These are phyloP conservation scores for Sarcophaga variegata DNA, from an alignment of 2,888 invertebrate genomes.

Conservation along the genomic window DNA sequence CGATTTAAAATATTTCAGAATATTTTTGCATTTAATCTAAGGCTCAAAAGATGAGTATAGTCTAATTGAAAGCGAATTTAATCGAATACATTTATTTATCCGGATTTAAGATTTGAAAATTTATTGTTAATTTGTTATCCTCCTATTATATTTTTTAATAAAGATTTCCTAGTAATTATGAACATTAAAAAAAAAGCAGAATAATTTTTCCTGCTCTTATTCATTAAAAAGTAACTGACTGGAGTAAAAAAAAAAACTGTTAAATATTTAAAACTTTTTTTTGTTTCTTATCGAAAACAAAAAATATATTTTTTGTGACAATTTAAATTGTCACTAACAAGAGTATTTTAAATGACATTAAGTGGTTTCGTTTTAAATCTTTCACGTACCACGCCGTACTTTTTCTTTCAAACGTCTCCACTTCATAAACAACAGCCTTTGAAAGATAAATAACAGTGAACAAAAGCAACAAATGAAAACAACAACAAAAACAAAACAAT, in stretches of 20 bases:
- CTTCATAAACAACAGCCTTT: slow-evolving; percentile 38
- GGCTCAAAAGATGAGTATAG: too few species aligned
- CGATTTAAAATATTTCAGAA: too few species aligned
- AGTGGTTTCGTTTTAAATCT: slow-evolving; percentile 82
- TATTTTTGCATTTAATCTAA: too few species aligned
- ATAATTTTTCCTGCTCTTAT: too few species aligned
- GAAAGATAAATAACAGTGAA: slow-evolving; percentile 61
- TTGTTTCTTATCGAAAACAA: not conserved
- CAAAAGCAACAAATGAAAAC: slow-evolving; percentile 63
- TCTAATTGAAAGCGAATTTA: too few species aligned
- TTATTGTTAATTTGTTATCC: too few species aligned
- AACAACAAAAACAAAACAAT: slow-evolving; percentile 5
- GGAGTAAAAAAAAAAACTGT: not conserved
- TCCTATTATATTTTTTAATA: too few species aligned
- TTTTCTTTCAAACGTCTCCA: slow-evolving; percentile 3
- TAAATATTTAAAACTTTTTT: not conserved
- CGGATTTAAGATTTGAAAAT: too few species aligned
- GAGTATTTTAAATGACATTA: slow-evolving; percentile 76
- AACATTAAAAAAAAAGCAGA: too few species aligned
- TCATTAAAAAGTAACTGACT: too few species aligned
- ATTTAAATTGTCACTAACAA: slow-evolving; percentile 67
- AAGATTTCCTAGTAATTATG: too few species aligned
- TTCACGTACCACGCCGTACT: slow-evolving; percentile 76
- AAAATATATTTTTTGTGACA: slow-evolving; percentile 47
- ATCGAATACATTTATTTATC: too few species aligned